phyloP scores from a whole-genome alignment of 2,113 vertebrate species.

The Cheilinus undulatus region DNA sequence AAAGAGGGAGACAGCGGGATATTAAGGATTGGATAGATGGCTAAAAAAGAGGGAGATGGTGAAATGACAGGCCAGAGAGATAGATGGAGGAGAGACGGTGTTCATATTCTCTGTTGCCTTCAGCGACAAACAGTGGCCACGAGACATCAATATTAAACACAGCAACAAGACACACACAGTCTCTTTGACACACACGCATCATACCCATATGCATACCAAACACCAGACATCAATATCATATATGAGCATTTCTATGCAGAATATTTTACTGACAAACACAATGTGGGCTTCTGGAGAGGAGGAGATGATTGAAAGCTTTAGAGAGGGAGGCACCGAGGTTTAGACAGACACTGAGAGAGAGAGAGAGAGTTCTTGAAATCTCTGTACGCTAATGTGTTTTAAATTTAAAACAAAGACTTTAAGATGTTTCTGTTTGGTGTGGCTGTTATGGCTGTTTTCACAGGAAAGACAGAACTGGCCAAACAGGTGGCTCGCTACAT shows the following conservation, averaged over 20 bases:
- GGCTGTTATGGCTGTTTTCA: slow-evolving; percentile 7
- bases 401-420: not conserved
- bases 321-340: slow-evolving; percentile 52
- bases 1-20: slow-evolving; percentile 28
- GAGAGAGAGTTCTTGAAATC: slow-evolving; percentile 53
- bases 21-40: slow-evolving; percentile 64
- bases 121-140: slow-evolving; percentile 79
- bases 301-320: slow-evolving; percentile 66
- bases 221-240: slow-evolving; percentile 84
- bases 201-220: slow-evolving; percentile 73
- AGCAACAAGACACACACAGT: slow-evolving; percentile 69
- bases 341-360: slow-evolving; percentile 60
- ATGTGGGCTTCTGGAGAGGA: slow-evolving; percentile 59
- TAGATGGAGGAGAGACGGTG: slow-evolving; percentile 72
- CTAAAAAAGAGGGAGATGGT: slow-evolving; percentile 60
- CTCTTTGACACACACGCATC: slow-evolving; percentile 30
- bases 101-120: slow-evolving; percentile 82
- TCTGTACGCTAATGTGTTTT: too few relatives aligned
- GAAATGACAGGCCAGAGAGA: slow-evolving; percentile 78
- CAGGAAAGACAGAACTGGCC: slow-evolving; percentile 97
- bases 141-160: slow-evolving; percentile 82
- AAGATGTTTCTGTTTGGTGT: slow-evolving; percentile 28
- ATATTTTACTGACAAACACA: slow-evolving; percentile 82
- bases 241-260: slow-evolving; percentile 86
- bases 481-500: slow-evolving; percentile 97